Percentiles rank a stretch among this genome's conserved stretches.
Conservation (phyloP, 2,113 vertebrate species). For the Heliornis fulica region DNA sequence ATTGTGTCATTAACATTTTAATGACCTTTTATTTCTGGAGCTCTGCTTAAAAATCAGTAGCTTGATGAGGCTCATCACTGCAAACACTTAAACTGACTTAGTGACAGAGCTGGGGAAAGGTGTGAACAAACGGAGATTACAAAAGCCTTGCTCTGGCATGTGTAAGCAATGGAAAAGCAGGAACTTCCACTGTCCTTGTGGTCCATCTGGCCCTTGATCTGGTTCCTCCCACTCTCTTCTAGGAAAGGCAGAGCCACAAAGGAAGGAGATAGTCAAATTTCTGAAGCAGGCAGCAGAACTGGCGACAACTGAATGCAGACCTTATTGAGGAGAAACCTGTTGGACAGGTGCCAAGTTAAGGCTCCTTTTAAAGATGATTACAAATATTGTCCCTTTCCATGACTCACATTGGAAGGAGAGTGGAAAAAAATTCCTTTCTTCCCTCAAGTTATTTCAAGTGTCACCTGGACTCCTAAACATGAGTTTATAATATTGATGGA, state of each 20-base stretch:
- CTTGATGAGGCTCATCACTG: neutral
- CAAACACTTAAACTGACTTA: neutral
- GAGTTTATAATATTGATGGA: neutral
- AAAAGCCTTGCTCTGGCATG: neutral
- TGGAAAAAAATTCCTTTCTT: neutral
- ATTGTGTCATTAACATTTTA: slow-evolving; percentile 5
- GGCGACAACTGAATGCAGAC: neutral
- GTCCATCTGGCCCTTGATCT: neutral
- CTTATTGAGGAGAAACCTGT: neutral
- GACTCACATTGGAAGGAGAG: rapidly evolving
- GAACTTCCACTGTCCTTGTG: neutral
- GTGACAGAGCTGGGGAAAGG: neutral
- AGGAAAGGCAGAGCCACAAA: neutral
- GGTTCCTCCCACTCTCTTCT: neutral
- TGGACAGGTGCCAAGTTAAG: neutral
- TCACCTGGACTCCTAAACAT: neutral
- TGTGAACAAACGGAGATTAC: neutral
- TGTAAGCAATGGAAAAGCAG: neutral
- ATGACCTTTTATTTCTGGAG: neutral
- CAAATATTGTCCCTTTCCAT: neutral
- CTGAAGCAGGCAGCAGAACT: neutral
- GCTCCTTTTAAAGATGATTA: neutral
- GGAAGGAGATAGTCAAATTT: neutral
- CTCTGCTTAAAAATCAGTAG: slow-evolving; percentile 5
- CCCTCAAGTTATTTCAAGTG: neutral